Conservation (phyloP, 1,140 invertebrate genomes). For the Stegodyphus mimosarum region DNA sequence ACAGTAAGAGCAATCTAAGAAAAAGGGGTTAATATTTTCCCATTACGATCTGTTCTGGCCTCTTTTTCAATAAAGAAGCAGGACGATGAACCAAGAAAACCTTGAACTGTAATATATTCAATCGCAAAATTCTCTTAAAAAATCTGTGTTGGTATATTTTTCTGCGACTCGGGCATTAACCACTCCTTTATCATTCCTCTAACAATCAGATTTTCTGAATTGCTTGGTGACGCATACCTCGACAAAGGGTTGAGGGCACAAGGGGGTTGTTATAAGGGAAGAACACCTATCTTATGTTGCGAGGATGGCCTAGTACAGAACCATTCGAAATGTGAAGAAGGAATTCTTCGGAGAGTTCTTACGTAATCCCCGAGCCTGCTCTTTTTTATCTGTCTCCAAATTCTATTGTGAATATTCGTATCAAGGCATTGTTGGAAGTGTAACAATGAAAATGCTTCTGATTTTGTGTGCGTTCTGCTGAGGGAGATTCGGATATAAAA, state of each 20-base stretch:
- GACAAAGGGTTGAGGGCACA: not conserved
- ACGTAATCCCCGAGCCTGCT: not conserved
- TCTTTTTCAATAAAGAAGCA: not conserved
- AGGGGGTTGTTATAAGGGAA: not conserved
- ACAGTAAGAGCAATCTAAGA: not conserved
- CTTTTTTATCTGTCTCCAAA: not conserved
- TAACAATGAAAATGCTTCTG: conserved; percentile 50
- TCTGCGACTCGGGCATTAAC: not conserved
- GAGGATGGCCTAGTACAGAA: no score
- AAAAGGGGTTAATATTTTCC: conserved; percentile 42
- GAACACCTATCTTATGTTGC: not conserved
- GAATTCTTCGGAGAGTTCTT: conserved; percentile 10
- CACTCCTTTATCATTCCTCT: not conserved
- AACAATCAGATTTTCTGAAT: no score
- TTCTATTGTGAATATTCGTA: not conserved
- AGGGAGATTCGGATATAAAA: conserved; percentile 7
- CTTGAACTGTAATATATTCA: conserved; percentile 15
- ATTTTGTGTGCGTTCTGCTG: conserved; percentile 13
- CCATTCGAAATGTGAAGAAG: not conserved
- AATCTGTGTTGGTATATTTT: not conserved
- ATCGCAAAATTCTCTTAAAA: not conserved
- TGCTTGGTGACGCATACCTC: not conserved
- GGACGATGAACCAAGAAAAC: conserved; percentile 24
- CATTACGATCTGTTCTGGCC: conserved; percentile 31
- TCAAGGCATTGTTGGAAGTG: conserved; percentile 15